Base-by-base conservation (phyloP, 2,797 vertebrate genomes). In the Craterocephalus amniculus region DNA sequence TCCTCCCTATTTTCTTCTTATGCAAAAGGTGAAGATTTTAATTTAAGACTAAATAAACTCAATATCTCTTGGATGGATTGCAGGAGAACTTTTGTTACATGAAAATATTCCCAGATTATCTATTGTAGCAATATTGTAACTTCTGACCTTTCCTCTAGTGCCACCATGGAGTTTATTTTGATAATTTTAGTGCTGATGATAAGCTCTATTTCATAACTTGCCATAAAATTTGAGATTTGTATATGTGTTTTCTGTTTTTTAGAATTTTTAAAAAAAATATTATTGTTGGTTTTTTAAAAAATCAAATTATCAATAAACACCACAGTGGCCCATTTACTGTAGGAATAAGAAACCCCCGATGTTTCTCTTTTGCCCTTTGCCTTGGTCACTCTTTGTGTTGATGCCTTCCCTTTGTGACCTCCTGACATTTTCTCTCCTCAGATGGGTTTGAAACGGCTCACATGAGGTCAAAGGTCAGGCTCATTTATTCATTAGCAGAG, bases 401-500 rank as follows among this genome's bases (percentile, higher is more conserved):
- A 59, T 9, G 26, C 36, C 58, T 70, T 43, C 12, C 36, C 51
- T 83, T 84, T 88, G 70, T 81, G 34, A 52, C 48, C 73, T 67
- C 52, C 26, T 36, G 71, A 76, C 72, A 70, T 72, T 2, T 64
- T 63, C 65, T 72, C 38, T 78, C 74, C 40, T 81, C 34, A 74
- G 27, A 80, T 74, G 59, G 60, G 76, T 68, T 83, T 76, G 58
- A 79, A 80, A 71, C 36, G 63, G 76, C 63, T 72, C 52, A 26
- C 29, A 10, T 61, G 70, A 73, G 88, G 88, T 90, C 86, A 88
- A 35, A 90, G 91, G 89, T 91, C 68, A 88, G 79, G 70, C 81
- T 85, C 86, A 91, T 92, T 89, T 84, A 83, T 92, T 88, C 75
- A 89, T 92, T 89, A 85, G 67, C 73, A 73, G 73, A 65, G 88